Evolutionary conservation across 2,888 invertebrate genomes (phyloP).

Genomic region (Cheilosia grossa): DNA sequence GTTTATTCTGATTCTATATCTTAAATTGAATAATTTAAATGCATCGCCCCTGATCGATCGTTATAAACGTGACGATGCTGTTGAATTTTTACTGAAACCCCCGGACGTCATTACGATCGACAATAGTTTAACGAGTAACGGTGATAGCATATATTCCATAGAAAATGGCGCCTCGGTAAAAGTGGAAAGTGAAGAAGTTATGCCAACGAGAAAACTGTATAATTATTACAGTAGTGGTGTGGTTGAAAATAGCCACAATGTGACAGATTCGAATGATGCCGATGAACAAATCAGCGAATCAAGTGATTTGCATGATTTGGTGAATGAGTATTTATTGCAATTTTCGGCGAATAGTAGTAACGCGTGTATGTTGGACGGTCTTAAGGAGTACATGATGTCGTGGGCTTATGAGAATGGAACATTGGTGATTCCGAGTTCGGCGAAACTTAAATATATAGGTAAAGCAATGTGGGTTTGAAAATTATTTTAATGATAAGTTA

Average conservation of each 20-base stretch:
- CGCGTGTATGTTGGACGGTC: slow-evolving; percentile 78
- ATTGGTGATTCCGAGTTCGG: slow-evolving; percentile 5
- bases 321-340: slow-evolving; percentile 45
- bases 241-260: slow-evolving; percentile 4
- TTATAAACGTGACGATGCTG: slow-evolving; percentile 27
- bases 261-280: not conserved
- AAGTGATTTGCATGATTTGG: slow-evolving; percentile 12
- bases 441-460: not conserved
- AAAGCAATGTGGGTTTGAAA: not conserved
- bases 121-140: slow-evolving; percentile 18
- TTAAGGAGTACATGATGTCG: slow-evolving; percentile 78
- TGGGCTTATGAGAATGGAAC: slow-evolving; percentile 80
- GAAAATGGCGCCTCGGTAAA: slow-evolving; percentile 22
- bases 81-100: slow-evolving; percentile 1
- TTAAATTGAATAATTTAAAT: slow-evolving; percentile 63
- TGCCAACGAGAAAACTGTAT: slow-evolving; percentile 23
- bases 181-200: slow-evolving; percentile 34
- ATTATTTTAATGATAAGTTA: not conserved
- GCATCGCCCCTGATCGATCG: slow-evolving; percentile 62
- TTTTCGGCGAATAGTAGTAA: slow-evolving; percentile 61
- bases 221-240: slow-evolving; percentile 37
- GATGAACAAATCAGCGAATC: not conserved
- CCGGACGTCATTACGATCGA: slow-evolving; percentile 10
- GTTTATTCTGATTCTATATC: slow-evolving; percentile 67
- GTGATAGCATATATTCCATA: slow-evolving; percentile 34